Evolutionary conservation across 1,140 invertebrate genomes (phyloP).

Genomic region (Drosophila kanapiae): DNA sequence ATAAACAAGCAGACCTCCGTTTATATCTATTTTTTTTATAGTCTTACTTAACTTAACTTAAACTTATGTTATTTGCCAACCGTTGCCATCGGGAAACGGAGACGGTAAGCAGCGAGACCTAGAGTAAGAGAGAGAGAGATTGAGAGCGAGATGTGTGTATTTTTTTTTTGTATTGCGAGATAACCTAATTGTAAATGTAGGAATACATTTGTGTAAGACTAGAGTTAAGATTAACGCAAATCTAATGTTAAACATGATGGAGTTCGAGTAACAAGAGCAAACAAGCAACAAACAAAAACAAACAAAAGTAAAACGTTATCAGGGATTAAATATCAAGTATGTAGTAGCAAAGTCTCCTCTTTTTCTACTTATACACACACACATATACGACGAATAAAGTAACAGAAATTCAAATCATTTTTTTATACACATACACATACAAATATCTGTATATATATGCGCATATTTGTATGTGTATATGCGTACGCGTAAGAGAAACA

Average conservation of each 20-base stretch:
- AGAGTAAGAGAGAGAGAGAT: constrained; percentile 44
- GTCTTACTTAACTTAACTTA: constrained; percentile 13
- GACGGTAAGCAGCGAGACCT: constrained; percentile 30
- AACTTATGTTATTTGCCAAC: constrained; percentile 31
- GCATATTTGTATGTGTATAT: constrained; percentile 11
- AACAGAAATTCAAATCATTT: constrained; percentile 51
- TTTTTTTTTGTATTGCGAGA: constrained; percentile 25
- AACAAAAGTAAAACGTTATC: constrained; percentile 81
- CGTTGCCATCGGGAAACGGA: constrained; percentile 4
- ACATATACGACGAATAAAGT: constrained; percentile 45
- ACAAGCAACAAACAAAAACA: constrained; percentile 50
- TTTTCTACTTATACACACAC: constrained; percentile 59
- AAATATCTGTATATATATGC: constrained; percentile 12
- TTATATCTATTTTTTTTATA: constrained; percentile 18
- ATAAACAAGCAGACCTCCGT: constrained; percentile 9
- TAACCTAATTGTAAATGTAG: constrained; percentile 44
- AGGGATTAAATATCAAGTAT: constrained; percentile 80
- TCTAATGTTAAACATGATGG: constrained; percentile 49
- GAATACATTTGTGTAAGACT: constrained; percentile 28
- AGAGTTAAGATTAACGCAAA: constrained; percentile 46
- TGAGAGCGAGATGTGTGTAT: constrained; percentile 37
- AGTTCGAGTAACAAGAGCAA: constrained; percentile 35
- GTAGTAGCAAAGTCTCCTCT: constrained; percentile 62
- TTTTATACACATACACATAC: constrained; percentile 34
- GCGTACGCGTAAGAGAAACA: constrained; percentile 21